A percentile compares a stretch with the other conserved stretches of the same genome.
Conservation (phyloP, 2,113 vertebrate species). For the Alaudala cheleensis region DNA sequence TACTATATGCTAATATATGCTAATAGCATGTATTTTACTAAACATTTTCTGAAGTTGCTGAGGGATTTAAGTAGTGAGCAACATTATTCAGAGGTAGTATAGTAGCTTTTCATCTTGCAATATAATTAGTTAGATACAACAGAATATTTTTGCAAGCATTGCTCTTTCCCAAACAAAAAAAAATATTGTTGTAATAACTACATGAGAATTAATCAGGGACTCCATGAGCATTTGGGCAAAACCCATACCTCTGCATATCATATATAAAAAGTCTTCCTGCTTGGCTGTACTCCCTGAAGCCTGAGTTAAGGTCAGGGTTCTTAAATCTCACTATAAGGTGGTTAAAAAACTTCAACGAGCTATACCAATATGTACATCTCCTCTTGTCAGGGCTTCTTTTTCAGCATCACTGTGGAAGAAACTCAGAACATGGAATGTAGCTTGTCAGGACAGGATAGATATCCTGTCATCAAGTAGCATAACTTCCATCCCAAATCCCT, state of each 20-base stretch:
- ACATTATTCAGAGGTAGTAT: neutral
- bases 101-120: neutral
- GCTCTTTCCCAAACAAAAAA: neutral
- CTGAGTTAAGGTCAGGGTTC: neutral
- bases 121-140: neutral
- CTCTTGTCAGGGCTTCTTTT: neutral
- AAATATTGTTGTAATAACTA: neutral
- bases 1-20: neutral
- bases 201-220: neutral
- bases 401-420: neutral
- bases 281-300: neutral
- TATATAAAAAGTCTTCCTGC: neutral
- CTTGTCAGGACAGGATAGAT: neutral
- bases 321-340: neutral
- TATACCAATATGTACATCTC: neutral
- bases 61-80: neutral
- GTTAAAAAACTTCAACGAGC: neutral
- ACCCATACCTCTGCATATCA: accelerated
- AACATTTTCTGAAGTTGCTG: neutral
- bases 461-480: neutral
- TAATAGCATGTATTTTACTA: neutral
- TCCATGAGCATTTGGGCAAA: neutral
- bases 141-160: neutral
- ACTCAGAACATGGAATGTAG: neutral
- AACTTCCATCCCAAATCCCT: neutral